Conservation (phyloP, 2,797 vertebrate genomes). For the Acanthis flammea region DNA sequence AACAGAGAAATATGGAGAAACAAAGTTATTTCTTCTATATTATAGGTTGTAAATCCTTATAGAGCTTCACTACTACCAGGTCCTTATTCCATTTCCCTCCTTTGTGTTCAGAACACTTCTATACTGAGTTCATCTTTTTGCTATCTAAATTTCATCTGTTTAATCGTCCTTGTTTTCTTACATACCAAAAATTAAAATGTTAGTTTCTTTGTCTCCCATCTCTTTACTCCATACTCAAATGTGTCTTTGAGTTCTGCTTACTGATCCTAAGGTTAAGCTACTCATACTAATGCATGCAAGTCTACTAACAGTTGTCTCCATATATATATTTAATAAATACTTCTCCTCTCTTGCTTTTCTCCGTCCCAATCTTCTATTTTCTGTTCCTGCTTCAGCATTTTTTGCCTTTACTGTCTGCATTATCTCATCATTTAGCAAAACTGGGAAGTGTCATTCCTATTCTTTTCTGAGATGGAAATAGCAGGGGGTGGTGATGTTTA, state of each 20-base stretch:
- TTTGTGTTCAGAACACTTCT: background rate
- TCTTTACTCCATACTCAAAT: background rate
- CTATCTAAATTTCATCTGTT: background rate
- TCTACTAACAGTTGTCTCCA: background rate
- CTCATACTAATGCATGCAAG: background rate
- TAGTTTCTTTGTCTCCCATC: background rate
- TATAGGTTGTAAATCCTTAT: background rate
- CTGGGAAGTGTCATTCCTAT: rapidly evolving
- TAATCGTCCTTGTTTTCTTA: background rate
- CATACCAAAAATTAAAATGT: background rate
- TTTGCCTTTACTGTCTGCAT: background rate
- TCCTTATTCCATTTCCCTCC: background rate
- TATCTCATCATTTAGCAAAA: background rate
- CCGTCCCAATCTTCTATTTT: background rate
- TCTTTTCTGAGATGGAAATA: background rate
- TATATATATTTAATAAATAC: background rate
- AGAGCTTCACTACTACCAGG: background rate
- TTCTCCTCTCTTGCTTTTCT: background rate
- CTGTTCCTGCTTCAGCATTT: background rate
- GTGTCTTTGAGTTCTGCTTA: background rate
- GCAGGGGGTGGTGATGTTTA: background rate
- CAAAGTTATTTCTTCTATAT: background rate
- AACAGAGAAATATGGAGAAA: background rate
- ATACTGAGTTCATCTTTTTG: background rate
- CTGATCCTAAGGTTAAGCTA: background rate